Base-by-base conservation (phyloP, 2,797 vertebrate genomes). In the Echiichthys vipera region DNA sequence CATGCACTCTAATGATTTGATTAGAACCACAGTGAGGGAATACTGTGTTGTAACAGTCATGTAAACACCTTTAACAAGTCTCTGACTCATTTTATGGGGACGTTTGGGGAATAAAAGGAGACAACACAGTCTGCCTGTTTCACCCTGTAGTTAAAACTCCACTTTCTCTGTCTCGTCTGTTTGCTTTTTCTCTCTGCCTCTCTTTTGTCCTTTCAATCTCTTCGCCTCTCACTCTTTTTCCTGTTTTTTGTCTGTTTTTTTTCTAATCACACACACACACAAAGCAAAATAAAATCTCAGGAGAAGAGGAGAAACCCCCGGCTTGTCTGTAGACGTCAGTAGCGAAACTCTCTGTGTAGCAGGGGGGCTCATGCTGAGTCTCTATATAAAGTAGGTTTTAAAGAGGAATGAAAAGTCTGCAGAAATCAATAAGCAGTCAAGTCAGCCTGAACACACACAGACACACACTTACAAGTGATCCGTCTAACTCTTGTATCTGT, bases 21-120 rank as follows among this genome's bases (percentile, higher is more conserved):
- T 17, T 59, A 1, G 12, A 40, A 39, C 73, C 47, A 3, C 36
- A n/a, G 50, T 0, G 20, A 61, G 71, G 43, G 20, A 55, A 50
- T 2, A 20, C 15, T 29, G 24, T 18, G 58, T 7, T 51, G n/a
- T 39, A 55, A 75, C 45, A 73, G 51, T 70, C 78, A 34, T 45
- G 71, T 74, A 78, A 87, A 87, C 77, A 72, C 77, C 49, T 80
- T 78, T 65, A 71, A 77, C 59, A 53, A 5, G 67, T 79, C 77
- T 71, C 68, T 51, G 75, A 61, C 59, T 75, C 39, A 13, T 86
- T 86, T 86, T 84, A 89, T 66, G 65, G 59, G 69, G 20, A 47
- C 7, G 32, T 75, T 15, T 39, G 45, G 20, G 50, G 63, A 46
- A 59, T 39, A 4, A 54, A 74, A 70, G 63, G 55, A 18, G 32